Evolutionary conservation across 2,113 vertebrate species (phyloP), one percentile per base, ranked within the genome.

Genomic region (Eptatretus burgeri): DNA sequence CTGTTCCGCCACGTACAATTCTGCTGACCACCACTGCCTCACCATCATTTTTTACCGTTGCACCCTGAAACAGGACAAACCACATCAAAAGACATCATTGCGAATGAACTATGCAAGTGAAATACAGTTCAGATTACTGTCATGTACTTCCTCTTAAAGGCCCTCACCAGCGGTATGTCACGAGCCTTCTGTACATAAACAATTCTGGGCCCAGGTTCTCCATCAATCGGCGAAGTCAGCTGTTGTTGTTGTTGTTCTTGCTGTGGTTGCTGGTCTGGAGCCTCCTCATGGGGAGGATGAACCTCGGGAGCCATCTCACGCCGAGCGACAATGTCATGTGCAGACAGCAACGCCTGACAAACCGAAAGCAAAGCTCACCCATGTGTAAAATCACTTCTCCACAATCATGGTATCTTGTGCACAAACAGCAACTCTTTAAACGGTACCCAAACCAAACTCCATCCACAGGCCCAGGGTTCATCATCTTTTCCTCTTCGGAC

Each of bases 1-100:
- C 87, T 0, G 81, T 81, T 12, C 89, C 86, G 13, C 89, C 89
- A 73, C 82, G 87, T 64, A 95, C 87, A 72, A 95, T 83, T 1
- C 87, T 84, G 68, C 87, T 94, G 66, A 95, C 82, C 69, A 95
- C 80, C 68, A 95, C 89, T 50, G 83, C 82, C 68, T 95, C 87
- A 77, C 83, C 75, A 71, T 95, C 85, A 65, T 93, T 95, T 62
- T 83, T 81, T 62, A 95, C 87, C 9, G 86, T 95, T 27, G 84
- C 85, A 56, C 89, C 89, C 89, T 95, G 70, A 68, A 41, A 41
- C 27, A 41, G 27, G 27, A 41, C 27, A 41, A 41, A 41, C 27
- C 27, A 41, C 27, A 41, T 41, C 27, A 41, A 41, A 41, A 7
- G 27, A 41, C 27, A 7, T 7, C 27, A 41, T 41, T 7, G 27